These are phyloP conservation scores for Temnopleurus reevesii DNA, from an alignment of 53 echinoderm and acorn worm genomes.

Conservation along the genomic window DNA sequence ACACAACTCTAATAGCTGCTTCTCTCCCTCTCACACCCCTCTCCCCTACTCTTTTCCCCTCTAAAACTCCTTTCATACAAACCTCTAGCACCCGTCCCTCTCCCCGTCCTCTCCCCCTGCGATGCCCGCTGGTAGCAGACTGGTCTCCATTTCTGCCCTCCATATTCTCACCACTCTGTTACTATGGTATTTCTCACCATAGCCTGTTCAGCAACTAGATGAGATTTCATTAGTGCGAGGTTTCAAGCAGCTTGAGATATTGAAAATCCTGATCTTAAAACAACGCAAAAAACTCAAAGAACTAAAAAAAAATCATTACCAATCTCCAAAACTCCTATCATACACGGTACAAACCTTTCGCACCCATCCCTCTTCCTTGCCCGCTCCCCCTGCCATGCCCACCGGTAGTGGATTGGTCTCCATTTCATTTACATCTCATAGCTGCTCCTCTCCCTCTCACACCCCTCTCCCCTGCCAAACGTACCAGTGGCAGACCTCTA, in stretches of 20 bases:
- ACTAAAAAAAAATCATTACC: no score
- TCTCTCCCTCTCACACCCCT: neutral
- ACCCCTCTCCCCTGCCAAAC: no score
- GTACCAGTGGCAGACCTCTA: no score
- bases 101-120: constrained; percentile 56
- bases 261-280: no score
- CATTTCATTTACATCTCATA: neutral
- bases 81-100: neutral
- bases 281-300: no score
- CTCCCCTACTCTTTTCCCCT: neutral
- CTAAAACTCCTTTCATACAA: neutral
- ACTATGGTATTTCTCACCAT: no score
- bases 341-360: no score
- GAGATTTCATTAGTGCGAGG: no score
- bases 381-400: constrained; percentile 72
- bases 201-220: no score
- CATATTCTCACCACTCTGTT: neutral
- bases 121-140: constrained; percentile 35
- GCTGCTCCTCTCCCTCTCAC: no score
- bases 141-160: constrained; percentile 38
- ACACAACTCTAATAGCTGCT: constrained; percentile 2
- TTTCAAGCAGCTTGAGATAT: no score
- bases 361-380: constrained; percentile 35
- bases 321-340: no score
- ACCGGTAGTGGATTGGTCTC: neutral